A percentile compares a stretch with the other conserved stretches of the same genome.
Evolutionary conservation across 2,888 invertebrate species (phyloP).

Genomic region (Troglohyphantes excavatus): DNA sequence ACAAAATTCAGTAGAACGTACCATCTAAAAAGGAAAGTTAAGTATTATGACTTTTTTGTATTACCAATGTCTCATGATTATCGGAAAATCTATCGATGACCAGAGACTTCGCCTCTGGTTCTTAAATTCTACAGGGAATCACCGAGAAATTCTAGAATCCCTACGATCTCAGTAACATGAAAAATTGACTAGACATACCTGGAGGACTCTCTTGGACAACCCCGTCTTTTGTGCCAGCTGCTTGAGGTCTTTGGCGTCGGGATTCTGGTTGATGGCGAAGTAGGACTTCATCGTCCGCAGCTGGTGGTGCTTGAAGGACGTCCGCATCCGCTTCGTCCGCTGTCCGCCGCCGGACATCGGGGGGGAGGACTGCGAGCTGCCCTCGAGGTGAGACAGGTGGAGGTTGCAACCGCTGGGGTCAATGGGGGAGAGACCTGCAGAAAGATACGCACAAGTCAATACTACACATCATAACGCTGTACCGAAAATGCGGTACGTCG

Average conservation of each 20-base stretch:
- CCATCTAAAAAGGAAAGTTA: no score
- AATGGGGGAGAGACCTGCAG: constrained; percentile 60
- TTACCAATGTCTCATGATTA: no score
- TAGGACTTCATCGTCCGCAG: constrained; percentile 99
- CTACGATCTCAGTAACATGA: background rate
- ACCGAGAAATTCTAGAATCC: background rate
- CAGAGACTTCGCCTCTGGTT: no score
- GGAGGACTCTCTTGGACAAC: constrained; percentile 97
- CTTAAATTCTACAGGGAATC: background rate
- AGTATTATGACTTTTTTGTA: no score
- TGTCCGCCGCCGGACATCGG: constrained; percentile 51
- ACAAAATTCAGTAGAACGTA: no score
- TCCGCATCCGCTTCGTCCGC: constrained; percentile 95
- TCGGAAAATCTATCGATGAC: no score
- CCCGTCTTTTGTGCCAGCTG: constrained; percentile 99
- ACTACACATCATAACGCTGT: no score
- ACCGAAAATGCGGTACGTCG: background rate
- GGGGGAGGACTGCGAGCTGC: constrained; percentile 37
- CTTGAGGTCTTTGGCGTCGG: constrained; percentile 99
- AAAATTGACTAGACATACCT: constrained; percentile 88
- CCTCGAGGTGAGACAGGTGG: constrained; percentile 61
- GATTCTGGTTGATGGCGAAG: constrained; percentile 99
- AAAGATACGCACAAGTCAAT: no score
- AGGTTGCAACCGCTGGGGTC: constrained; percentile 67
- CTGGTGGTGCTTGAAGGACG: constrained; percentile 99